Evolutionary conservation across 2,113 vertebrate genomes (phyloP).

Genomic region (Odontesthes bonariensis): DNA sequence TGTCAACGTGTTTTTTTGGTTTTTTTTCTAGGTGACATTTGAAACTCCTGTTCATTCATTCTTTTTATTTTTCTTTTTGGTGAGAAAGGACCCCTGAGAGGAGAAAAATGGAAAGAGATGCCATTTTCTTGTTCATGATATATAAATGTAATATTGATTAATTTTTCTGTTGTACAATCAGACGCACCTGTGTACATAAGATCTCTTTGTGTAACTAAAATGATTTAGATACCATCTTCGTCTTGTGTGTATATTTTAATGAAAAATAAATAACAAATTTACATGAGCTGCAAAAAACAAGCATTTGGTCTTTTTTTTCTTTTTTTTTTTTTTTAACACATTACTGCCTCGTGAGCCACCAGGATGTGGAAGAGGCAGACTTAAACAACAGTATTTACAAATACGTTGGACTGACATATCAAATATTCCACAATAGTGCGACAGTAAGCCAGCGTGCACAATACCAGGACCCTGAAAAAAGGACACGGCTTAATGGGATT

Average conservation of each 20-base stretch:
- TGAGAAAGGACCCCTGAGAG: slow-evolving; percentile 8
- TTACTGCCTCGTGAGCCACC: background rate
- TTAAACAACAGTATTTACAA: slow-evolving; percentile 11
- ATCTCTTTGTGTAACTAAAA: slow-evolving; percentile 73
- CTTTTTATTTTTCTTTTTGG: slow-evolving; percentile 9
- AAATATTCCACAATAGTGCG: background rate
- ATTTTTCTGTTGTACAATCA: slow-evolving; percentile 54
- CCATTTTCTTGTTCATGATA: slow-evolving; percentile 46
- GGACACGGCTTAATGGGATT: background rate
- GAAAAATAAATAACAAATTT: slow-evolving; percentile 79
- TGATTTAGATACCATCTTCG: slow-evolving; percentile 70
- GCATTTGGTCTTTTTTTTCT: background rate
- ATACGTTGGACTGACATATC: background rate
- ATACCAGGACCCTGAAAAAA: background rate
- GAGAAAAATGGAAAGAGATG: slow-evolving; percentile 19
- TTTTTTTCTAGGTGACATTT: slow-evolving; percentile 14
- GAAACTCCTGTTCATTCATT: background rate
- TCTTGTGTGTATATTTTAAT: slow-evolving; percentile 82
- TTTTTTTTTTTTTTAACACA: background rate
- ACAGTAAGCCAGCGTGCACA: background rate
- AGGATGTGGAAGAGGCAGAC: background rate
- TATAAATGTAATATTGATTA: slow-evolving; percentile 29
- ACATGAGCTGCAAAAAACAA: slow-evolving; percentile 63
- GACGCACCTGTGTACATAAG: slow-evolving; percentile 64
- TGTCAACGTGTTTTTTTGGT: slow-evolving; percentile 15